Evolutionary conservation across 2,888 invertebrate genomes (phyloP), one percentile per base, ranked within the genome.

Genomic region (Parnassius orleans): DNA sequence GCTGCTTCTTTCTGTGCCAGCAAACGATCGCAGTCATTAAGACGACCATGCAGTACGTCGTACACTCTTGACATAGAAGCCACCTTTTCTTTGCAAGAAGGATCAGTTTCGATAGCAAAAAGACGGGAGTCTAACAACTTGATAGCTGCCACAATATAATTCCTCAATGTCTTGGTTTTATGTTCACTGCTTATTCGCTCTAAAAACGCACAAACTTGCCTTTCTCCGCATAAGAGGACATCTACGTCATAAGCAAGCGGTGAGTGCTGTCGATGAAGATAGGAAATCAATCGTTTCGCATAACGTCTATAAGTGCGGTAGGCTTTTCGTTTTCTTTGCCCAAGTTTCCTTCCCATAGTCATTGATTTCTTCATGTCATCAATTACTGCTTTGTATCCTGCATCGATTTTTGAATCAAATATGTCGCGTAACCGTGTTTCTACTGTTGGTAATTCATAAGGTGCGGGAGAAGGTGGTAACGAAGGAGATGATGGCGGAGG

Each of bases 351-450:
- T 0, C 92, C 92, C 87, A 90, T 88, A 0, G 87, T 87, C 92
- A 92, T 92, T 0, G 91, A 90, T 69, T 92, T 92, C 69, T 92
- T 92, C 92, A 92, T 92, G 41, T 92, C 92, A 68, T 92, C 92
- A 14, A 92, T 92, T 0, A 92, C 90, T 2, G 92, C 90, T 80
- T 92, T 92, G 70, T 92, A 92, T 47, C 92, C 92, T n/a, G 91
- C 91, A 63, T 92, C 92, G 42, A 90, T 83, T 82, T 92, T 92
- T 0, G 92, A 84, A 70, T 92, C 92, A 61, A 92, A 89, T 57
- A 92, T 92, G 53, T 92, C 91, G 64, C 78, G 84, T 2, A 92
- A 72, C 12, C 92, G 84, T 1, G 89, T 87, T 69, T 90, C 90
- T 0, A 88, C 84, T n/a, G 87, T 86, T 65, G 90, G 90, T 0